Base-by-base conservation (phyloP, 1,140 invertebrate species). In the Thaumetopoea pityocampa region DNA sequence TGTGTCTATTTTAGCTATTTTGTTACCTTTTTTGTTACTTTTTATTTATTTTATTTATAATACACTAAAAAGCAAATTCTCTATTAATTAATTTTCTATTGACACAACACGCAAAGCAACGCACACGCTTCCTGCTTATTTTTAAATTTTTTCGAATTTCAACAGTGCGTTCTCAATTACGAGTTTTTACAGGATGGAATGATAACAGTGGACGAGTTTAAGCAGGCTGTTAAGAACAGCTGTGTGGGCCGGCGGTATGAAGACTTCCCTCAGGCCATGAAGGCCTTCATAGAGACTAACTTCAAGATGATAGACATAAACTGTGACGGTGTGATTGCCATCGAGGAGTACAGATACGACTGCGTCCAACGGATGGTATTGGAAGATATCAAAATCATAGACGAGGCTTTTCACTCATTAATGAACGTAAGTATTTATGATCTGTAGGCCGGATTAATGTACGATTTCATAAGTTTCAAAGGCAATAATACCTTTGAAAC, bases 331-430 rank as follows among this genome's bases (percentile, higher is more conserved):
- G 85, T 93, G 3, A 89, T 95, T 26, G 91, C 88, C 14, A 81
- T 92, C 1, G 92, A 94, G 27, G 93, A 95, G 85, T 95, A 90
- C 81, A 88, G 93, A 51, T 93, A 93, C 59, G 93, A 93, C 71
- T 93, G 93, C 55, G 90, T 94, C 12, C 89, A 90, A 35, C 89
- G 93, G 55, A 91, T 93, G 81, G 91, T 93, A 4, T 88, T 93
- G 24, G 90, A 93, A 43, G 90, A 92, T 47, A 88, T 94, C 38
- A 87, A 92, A 51, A 77, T 89, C 26, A 88, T 94, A 14, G 92
- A 94, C 63, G 90, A 93, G 55, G 91, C 92, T 5, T 94, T 89
- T 71, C 89, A 93, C 61, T 89, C 90, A 66, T 79, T 95, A 47
- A 80, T 94, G 46, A 93, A 89, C 59, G 93, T 94, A 84, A 90